A percentile compares a stretch with the other conserved stretches of the same genome.
Evolutionary conservation across 2,888 invertebrate genomes (phyloP).

Genomic region (Arenicola marina): DNA sequence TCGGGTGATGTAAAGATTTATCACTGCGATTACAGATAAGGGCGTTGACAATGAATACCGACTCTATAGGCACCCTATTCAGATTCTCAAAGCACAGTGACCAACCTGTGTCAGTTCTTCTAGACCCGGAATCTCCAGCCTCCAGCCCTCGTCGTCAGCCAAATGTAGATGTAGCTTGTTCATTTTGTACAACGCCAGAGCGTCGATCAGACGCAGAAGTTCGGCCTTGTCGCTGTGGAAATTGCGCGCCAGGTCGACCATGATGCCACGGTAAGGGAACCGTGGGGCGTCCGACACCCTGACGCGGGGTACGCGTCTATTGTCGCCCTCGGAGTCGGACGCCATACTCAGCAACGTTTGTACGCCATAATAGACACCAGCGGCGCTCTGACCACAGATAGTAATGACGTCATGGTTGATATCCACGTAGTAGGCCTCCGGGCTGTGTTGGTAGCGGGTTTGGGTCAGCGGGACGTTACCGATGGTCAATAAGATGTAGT

Average conservation of each 20-base stretch:
- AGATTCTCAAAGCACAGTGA: background rate
- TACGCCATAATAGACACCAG: constrained; percentile 30
- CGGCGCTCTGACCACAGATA: constrained; percentile 15
- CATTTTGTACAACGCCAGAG: constrained; percentile 55
- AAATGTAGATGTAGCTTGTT: constrained; percentile 56
- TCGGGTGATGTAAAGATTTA: too few relatives aligned
- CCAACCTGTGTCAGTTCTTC: constrained; percentile 53
- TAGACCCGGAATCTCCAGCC: constrained; percentile 53
- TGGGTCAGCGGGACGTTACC: background rate
- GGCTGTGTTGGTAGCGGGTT: background rate
- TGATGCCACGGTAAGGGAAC: constrained; percentile 50
- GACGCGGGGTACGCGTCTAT: background rate
- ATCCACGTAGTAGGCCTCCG: constrained; percentile 2
- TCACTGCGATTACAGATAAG: too few relatives aligned
- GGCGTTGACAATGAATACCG: too few relatives aligned
- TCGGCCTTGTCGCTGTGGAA: constrained; percentile 36
- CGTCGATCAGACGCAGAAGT: constrained; percentile 40
- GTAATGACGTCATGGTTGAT: constrained; percentile 11
- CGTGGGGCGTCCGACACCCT: constrained; percentile 34
- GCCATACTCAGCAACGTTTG: constrained; percentile 21
- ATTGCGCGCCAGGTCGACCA: constrained; percentile 56
- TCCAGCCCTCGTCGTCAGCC: constrained; percentile 58
- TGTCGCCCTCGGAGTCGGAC: background rate
- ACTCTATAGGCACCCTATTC: too few relatives aligned
- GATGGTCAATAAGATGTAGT: background rate